Conservation (phyloP, 2,113 vertebrate genomes). For the Mesoclemmys tuberculata region DNA sequence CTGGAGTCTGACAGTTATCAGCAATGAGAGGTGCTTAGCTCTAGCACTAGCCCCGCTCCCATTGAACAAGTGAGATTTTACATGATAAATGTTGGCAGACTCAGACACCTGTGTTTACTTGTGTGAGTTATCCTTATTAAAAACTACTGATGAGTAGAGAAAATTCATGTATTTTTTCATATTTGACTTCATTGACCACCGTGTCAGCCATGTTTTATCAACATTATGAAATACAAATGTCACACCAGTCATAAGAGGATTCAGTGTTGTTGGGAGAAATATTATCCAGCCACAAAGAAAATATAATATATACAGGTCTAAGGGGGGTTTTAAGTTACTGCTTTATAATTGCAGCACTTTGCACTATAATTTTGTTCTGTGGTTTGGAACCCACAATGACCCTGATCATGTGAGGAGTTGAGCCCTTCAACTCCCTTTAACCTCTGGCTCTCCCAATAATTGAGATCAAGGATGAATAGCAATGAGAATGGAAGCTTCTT, state of each 20-base stretch:
- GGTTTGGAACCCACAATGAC: conserved; percentile 38
- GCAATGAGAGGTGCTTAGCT: not conserved
- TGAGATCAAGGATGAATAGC: conserved; percentile 32
- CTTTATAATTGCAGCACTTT: conserved; percentile 56
- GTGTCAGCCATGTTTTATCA: not conserved
- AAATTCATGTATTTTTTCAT: not conserved
- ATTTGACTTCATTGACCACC: not conserved
- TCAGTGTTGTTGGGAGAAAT: not conserved
- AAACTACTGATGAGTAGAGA: not conserved
- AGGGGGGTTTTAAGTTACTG: not conserved
- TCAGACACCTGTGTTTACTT: not conserved
- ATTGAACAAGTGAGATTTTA: not conserved
- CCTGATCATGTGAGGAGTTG: conserved; percentile 25
- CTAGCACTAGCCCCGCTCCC: not conserved
- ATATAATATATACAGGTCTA: not conserved
- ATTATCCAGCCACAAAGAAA: not conserved
- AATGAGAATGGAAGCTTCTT: not conserved
- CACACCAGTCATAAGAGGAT: not conserved
- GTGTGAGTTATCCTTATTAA: not conserved
- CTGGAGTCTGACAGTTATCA: not conserved
- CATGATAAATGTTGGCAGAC: not conserved
- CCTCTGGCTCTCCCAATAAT: conserved; percentile 53
- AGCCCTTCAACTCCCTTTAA: conserved; percentile 49
- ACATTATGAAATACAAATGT: not conserved
- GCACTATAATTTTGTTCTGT: conserved; percentile 32